Evolutionary conservation across 2,888 invertebrate genomes (phyloP).

Genomic region (Dione vanillae): DNA sequence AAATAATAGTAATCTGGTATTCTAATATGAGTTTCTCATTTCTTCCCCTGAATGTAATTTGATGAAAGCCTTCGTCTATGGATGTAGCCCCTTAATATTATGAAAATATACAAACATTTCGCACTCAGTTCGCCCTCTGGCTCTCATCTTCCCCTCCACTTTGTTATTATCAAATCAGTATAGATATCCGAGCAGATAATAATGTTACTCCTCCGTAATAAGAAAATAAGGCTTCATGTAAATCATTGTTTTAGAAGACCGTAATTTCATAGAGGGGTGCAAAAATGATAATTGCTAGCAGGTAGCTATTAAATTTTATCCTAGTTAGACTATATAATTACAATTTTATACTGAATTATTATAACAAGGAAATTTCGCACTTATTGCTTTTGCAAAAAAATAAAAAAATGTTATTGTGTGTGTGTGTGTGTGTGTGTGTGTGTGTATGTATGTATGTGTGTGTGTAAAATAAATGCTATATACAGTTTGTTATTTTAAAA

Average conservation of each 20-base stretch:
- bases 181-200: constrained; percentile 71
- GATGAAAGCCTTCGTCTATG: constrained; percentile 7
- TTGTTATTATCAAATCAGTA: constrained; percentile 84
- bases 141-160: constrained; percentile 70
- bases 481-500: too few species aligned
- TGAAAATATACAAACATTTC: constrained; percentile 84
- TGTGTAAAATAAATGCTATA: too few species aligned
- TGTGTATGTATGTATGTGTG: too few species aligned
- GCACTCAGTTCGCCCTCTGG: constrained; percentile 61
- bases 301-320: constrained; percentile 10
- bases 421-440: too few species aligned
- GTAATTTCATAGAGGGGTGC: constrained; percentile 61
- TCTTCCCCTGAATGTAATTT: constrained; percentile 14
- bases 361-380: too few species aligned
- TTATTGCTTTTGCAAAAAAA: too few species aligned
- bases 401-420: too few species aligned
- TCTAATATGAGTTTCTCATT: not conserved
- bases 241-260: constrained; percentile 80
- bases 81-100: constrained; percentile 78
- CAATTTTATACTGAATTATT: too few species aligned
- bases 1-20: not conserved
- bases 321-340: not conserved
- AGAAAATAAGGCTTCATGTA: constrained; percentile 74
- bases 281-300: constrained; percentile 20
- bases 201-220: constrained; percentile 69